These are phyloP conservation scores for Cladopsammia gracilis DNA, from an alignment of 64 coral and sea anemone genomes.

Conservation along the genomic window DNA sequence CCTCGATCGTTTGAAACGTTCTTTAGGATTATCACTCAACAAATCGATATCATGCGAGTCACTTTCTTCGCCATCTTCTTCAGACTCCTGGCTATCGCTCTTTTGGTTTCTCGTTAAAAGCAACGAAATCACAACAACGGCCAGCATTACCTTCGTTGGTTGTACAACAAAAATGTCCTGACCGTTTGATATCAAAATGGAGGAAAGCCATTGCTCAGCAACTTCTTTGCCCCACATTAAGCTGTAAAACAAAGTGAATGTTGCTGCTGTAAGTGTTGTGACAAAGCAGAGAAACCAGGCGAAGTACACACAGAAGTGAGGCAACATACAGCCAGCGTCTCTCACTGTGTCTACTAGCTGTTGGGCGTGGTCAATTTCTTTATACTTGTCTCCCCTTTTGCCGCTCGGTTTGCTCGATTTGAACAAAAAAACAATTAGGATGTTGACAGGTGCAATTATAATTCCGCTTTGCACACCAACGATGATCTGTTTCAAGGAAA, in stretches of 20 bases:
- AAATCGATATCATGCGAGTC: slow-evolving; percentile 6
- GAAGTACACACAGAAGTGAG: slow-evolving; percentile 69
- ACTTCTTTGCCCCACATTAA: slow-evolving; percentile 85
- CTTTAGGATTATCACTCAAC: not conserved
- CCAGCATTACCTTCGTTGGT: slow-evolving; percentile 76
- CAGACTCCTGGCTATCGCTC: not conserved
- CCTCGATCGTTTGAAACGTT: slow-evolving; percentile 10
- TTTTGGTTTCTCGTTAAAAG: slow-evolving; percentile 32
- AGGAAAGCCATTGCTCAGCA: slow-evolving; percentile 90
- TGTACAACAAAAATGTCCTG: slow-evolving; percentile 90
- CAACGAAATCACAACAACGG: slow-evolving; percentile 67
- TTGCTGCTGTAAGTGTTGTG: slow-evolving; percentile 61
- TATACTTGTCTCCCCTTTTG: not conserved
- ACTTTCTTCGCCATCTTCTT: not conserved
- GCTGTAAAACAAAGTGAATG: slow-evolving; percentile 82
- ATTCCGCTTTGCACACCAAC: slow-evolving; percentile 87
- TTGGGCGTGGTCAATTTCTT: slow-evolving; percentile 4
- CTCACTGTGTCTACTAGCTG: not conserved
- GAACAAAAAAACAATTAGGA: slow-evolving; percentile 71
- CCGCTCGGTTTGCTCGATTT: slow-evolving; percentile 27
- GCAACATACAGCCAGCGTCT: slow-evolving; percentile 19
- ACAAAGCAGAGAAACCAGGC: slow-evolving; percentile 85
- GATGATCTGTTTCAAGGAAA: slow-evolving; percentile 73
- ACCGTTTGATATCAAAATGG: slow-evolving; percentile 80
- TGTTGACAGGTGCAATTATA: slow-evolving; percentile 77